Evolutionary conservation across 2,888 invertebrate genomes (phyloP), one percentile per base, ranked within the genome.

Genomic region (Parnassius orleans): DNA sequence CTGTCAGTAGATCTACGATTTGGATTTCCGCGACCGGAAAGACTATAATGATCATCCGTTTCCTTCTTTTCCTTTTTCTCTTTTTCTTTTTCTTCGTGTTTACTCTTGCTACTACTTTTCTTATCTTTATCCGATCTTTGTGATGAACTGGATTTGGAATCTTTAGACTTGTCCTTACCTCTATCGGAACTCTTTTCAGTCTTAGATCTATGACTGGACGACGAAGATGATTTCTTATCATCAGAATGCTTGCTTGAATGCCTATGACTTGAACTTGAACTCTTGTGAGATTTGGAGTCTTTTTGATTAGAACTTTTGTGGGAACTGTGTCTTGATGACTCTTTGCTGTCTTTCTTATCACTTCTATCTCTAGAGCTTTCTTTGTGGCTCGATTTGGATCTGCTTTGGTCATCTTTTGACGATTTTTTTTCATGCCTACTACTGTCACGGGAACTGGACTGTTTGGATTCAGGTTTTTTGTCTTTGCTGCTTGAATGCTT

Each of bases 1-100:
- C 95, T 91, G 71, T 95, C 96, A 0, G 95, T 95, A 0, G 96
- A 96, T 56, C 96, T 91, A 9, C 96, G 92, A 68, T 93, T 93
- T 59, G 93, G 93, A 51, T 92, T 93, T 11, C 92, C 93, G 74
- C 95, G 94, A 0, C 93, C 92, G 47, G 94, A 94, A 7, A 93
- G 87, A 70, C 94, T 93, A 63, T 93, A 94, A 76, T 96, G 96
- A 80, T 96, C 96, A 75, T 96, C 96, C 61, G 90, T 91, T 2
- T 92, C 85, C 74, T 93, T 93, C 72, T 92, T 93, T 24, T 83
- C 84, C 60, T 90, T 87, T 69, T 91, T 92, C 62, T 90, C 78
- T 66, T 78, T 90, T 5, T 80, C 84, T 77, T 93, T 88, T 19
- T 87, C 86, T 48, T 90, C 88, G 64, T 78, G 72, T 73, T 90